These are phyloP conservation scores for Tanypteryx hageni DNA, from an alignment of 2,888 invertebrate genomes.

Conservation along the genomic window DNA sequence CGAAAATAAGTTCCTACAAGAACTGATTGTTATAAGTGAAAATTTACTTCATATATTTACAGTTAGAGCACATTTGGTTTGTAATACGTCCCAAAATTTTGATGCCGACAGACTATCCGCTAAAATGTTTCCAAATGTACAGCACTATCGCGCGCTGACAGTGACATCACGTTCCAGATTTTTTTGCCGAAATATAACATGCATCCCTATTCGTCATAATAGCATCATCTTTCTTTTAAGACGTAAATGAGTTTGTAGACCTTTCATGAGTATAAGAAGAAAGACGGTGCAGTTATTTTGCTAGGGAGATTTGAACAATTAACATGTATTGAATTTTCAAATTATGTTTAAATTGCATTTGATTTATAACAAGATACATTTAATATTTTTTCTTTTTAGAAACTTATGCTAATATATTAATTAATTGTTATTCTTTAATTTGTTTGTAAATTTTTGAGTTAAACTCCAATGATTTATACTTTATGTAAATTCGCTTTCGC, in stretches of 20 bases:
- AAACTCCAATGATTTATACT: too few species aligned
- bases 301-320: neutral
- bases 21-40: neutral
- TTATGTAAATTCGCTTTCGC: too few species aligned
- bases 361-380: too few species aligned
- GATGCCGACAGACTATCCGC: neutral
- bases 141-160: neutral
- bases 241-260: constrained; percentile 13
- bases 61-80: neutral
- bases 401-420: too few species aligned
- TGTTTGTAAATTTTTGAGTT: too few species aligned
- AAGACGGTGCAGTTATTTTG: neutral
- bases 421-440: too few species aligned
- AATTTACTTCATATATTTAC: neutral
- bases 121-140: constrained; percentile 8
- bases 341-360: too few species aligned
- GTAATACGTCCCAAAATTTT: neutral
- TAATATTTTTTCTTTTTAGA: too few species aligned
- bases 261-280: neutral
- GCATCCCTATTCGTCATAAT: constrained; percentile 24
- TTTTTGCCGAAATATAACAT: neutral
- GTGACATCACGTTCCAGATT: constrained; percentile 32
- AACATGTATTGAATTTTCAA: neutral
- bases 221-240: constrained; percentile 14
- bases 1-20: too few species aligned